Evolutionary conservation across 2,113 vertebrate genomes (phyloP).

Genomic region (Phainopepla nitens): DNA sequence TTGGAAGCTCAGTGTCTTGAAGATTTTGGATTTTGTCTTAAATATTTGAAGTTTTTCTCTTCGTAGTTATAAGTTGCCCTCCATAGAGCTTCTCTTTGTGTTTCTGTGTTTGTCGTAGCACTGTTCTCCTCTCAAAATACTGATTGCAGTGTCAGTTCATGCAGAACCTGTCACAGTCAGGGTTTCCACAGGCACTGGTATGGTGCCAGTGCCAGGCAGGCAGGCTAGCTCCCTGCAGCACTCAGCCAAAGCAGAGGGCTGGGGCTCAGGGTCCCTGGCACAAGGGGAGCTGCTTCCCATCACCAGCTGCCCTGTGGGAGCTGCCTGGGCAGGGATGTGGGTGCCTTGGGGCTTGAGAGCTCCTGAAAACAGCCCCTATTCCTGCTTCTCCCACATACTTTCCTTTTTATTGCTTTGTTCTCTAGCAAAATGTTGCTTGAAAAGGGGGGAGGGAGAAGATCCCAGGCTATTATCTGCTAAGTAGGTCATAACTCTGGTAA

Average conservation of each 20-base stretch:
- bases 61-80: not conserved
- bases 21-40: not conserved
- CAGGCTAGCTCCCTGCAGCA: not conserved
- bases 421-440: not conserved
- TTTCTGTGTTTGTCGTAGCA: not conserved
- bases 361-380: not conserved
- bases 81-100: not conserved
- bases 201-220: not conserved
- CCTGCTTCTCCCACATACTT: not conserved
- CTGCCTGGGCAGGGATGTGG: not conserved
- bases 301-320: not conserved
- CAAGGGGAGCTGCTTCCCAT: not conserved
- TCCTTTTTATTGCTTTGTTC: not conserved
- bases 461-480: constrained; percentile 27
- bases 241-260: not conserved
- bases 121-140: not conserved
- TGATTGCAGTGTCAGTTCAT: not conserved
- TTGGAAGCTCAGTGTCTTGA: not conserved
- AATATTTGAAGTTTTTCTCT: not conserved
- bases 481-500: constrained; percentile 32
- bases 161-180: not conserved
- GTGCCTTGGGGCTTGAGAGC: not conserved
- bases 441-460: not conserved
- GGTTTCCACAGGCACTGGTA: not conserved
- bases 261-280: not conserved